Evolutionary conservation across 2,797 vertebrate species (phyloP), one percentile per base, ranked within the genome.

Genomic region (Cichlasoma orientale): DNA sequence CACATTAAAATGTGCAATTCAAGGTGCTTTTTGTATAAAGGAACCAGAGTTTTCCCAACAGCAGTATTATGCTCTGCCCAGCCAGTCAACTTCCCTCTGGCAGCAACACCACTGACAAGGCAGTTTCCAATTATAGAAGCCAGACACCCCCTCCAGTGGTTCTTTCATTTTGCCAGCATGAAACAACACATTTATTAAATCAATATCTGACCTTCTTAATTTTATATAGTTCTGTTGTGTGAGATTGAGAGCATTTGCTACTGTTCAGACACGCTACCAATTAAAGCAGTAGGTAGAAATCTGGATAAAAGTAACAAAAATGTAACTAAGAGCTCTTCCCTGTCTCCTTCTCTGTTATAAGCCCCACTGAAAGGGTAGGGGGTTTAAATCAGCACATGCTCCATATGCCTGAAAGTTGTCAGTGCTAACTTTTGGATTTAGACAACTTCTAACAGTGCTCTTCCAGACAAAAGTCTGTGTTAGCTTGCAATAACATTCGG

Each of bases 71-170:
- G 18, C 52, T 63, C 61, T 68, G 72, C 69, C 72, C 76, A 31
- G 52, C 77, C 57, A 75, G 75, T 87, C 76, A 79, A 68, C 57
- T 72, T 81, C 56, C 68, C 41, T 88, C 68, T 53, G 56, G 56
- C 78, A 81, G 50, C 57, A 83, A 72, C 79, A 74, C 38, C 58
- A 82, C 79, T 83, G 82, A 85, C 73, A 55, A 80, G 78, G 44
- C 69, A 61, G 72, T 77, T 89, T 88, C 83, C 82, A 80, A 89
- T 85, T 78, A 83, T 73, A 84, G 84, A 70, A 86, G 61, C 69
- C 66, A 86, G 83, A 79, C 79, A 83, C 77, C 88, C 88, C 79
- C 73, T 75, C 57, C 61, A 71, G 66, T 74, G 76, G 52, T 78
- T 85, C 74, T 63, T 85, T 72, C 79, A 75, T 79, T 89, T 82